Conservation (phyloP, 2,888 invertebrate genomes). For the Alcis repandata region DNA sequence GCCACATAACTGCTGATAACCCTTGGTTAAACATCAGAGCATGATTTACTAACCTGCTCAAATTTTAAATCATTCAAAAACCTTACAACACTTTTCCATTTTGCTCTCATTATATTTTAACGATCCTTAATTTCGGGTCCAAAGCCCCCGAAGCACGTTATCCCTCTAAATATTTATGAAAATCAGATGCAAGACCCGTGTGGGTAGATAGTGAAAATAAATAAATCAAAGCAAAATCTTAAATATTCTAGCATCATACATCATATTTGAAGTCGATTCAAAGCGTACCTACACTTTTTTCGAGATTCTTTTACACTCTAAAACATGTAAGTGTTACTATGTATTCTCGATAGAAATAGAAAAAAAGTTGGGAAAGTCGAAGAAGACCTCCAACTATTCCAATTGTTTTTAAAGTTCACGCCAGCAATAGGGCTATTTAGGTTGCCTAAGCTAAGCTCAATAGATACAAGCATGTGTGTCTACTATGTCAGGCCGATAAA, state of each 20-base stretch:
- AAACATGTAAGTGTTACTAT: slow-evolving; percentile 56
- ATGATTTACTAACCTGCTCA: no score
- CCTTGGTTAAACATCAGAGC: no score
- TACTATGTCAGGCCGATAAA: no score
- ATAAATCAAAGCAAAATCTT: slow-evolving; percentile 42
- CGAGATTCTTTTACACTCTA: slow-evolving; percentile 67
- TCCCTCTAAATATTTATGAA: slow-evolving; percentile 25
- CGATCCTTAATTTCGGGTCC: slow-evolving; percentile 17
- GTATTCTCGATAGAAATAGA: slow-evolving; percentile 36
- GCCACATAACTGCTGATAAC: no score
- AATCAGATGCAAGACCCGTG: slow-evolving; percentile 1
- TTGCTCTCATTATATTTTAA: slow-evolving; percentile 23
- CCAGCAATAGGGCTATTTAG: no score
- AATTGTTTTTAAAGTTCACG: no score
- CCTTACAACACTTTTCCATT: slow-evolving; percentile 20
- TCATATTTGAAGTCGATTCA: slow-evolving; percentile 72
- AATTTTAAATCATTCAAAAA: not conserved
- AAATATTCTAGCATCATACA: slow-evolving; percentile 58
- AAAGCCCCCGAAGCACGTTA: slow-evolving; percentile 13
- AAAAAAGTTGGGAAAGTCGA: no score
- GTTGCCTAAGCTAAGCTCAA: no score
- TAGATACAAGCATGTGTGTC: no score
- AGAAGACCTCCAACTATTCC: no score
- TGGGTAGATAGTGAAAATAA: slow-evolving; percentile 9
- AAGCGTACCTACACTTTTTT: slow-evolving; percentile 67